Conservation (phyloP, 92 coral and sea anemone genomes). For the Epizoanthus fatuus region DNA sequence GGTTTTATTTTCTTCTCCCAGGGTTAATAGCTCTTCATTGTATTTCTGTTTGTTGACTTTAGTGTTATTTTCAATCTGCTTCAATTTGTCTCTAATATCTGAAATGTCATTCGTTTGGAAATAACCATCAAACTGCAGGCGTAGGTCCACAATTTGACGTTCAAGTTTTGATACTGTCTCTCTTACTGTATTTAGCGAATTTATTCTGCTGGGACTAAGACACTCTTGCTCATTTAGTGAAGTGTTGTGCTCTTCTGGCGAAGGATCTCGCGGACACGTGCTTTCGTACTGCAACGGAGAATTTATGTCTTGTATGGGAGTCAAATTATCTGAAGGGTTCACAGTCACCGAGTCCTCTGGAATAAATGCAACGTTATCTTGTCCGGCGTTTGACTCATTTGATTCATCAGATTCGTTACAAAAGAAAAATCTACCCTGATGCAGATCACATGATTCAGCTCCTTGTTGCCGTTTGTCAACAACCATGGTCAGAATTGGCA, state of each 20-base stretch:
- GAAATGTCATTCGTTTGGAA: neutral
- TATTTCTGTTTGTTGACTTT: constrained; percentile 6
- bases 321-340: neutral
- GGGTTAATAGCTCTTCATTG: neutral
- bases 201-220: constrained; percentile 10
- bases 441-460: neutral
- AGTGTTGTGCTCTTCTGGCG: neutral
- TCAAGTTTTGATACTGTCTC: constrained; percentile 5
- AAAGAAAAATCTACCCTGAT: neutral
- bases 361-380: neutral
- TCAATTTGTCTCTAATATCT: constrained; percentile 2
- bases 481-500: neutral
- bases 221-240: neutral
- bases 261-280: neutral
- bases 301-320: neutral
- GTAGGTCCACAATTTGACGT: neutral
- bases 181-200: neutral
- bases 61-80: neutral
- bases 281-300: neutral
- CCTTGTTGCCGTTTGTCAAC: neutral
- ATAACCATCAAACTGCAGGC: neutral
- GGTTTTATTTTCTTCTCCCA: constrained; percentile 3
- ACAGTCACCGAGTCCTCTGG: neutral
- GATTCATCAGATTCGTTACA: neutral
- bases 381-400: neutral